Conservation (phyloP, 2,888 invertebrate genomes). For the Panzeria rudis region DNA sequence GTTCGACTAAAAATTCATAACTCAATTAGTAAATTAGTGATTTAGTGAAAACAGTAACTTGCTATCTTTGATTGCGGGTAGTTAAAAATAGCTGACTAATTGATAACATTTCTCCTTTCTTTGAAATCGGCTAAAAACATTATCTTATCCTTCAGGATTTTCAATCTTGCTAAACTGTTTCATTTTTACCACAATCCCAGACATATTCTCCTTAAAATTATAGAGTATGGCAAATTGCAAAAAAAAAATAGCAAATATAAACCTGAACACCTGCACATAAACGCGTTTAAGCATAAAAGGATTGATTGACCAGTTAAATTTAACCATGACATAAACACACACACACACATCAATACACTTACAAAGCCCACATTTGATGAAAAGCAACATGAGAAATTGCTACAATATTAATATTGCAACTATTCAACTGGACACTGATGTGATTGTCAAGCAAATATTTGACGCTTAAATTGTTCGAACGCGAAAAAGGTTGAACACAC, state of each 20-base stretch:
- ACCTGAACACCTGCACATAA: background rate
- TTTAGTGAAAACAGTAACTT: too few relatives aligned
- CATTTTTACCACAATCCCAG: background rate
- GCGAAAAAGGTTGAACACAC: slow-evolving; percentile 76
- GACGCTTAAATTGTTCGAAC: slow-evolving; percentile 78
- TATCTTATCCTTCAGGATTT: too few relatives aligned
- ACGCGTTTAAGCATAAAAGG: slow-evolving; percentile 8
- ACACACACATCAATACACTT: background rate
- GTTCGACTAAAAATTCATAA: too few relatives aligned
- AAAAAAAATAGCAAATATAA: background rate
- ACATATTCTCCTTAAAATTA: background rate
- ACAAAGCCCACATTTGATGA: slow-evolving; percentile 10
- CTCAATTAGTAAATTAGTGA: too few relatives aligned
- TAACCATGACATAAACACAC: slow-evolving; percentile 6
- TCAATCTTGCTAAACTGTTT: background rate
- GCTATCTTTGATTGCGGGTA: too few relatives aligned
- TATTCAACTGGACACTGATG: slow-evolving; percentile 75
- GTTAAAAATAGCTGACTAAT: too few relatives aligned
- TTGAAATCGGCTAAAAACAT: too few relatives aligned
- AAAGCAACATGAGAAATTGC: slow-evolving; percentile 8
- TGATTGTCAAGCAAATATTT: slow-evolving; percentile 79
- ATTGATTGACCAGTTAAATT: slow-evolving; percentile 43
- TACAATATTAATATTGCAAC: slow-evolving; percentile 65
- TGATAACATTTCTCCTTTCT: too few relatives aligned
- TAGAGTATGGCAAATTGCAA: background rate